These are phyloP conservation scores for Antheraea yamamai DNA, from an alignment of 2,888 invertebrate species.

Conservation along the genomic window DNA sequence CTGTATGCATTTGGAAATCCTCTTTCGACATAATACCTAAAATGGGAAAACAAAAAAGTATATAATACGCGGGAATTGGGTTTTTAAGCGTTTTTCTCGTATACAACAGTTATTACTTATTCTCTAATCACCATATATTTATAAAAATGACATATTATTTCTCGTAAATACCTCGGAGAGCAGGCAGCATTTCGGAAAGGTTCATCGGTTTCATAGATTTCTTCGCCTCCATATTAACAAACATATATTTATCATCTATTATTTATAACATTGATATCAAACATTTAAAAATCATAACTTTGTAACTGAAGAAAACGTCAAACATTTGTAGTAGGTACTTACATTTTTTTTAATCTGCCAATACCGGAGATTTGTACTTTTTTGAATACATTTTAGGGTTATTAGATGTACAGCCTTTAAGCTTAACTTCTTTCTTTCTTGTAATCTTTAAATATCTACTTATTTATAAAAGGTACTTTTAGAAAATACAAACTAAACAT, in stretches of 20 bases:
- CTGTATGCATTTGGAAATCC: conserved; percentile 48
- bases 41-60: conserved; percentile 21
- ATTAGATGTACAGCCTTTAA: too few species aligned
- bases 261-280: neutral
- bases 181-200: conserved; percentile 63
- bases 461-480: too few species aligned
- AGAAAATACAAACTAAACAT: too few species aligned
- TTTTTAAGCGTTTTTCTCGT: too few species aligned
- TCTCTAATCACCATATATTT: neutral
- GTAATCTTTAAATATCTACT: too few species aligned
- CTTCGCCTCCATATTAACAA: conserved; percentile 48
- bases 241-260: neutral
- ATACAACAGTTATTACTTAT: neutral
- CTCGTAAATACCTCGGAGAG: conserved; percentile 47
- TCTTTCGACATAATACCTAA: conserved; percentile 61
- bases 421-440: too few species aligned
- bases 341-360: too few species aligned
- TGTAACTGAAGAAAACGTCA: conserved; percentile 39
- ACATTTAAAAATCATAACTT: conserved; percentile 31
- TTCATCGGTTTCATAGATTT: conserved; percentile 53
- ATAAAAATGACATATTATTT: neutral
- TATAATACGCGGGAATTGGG: neutral
- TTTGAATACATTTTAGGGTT: too few species aligned
- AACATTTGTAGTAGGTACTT: neutral
- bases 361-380: too few species aligned